A percentile compares a stretch with the other conserved stretches of the same genome.
phyloP scores from a whole-genome alignment of 2,888 invertebrate species.

The Watsonalla cultraria region DNA sequence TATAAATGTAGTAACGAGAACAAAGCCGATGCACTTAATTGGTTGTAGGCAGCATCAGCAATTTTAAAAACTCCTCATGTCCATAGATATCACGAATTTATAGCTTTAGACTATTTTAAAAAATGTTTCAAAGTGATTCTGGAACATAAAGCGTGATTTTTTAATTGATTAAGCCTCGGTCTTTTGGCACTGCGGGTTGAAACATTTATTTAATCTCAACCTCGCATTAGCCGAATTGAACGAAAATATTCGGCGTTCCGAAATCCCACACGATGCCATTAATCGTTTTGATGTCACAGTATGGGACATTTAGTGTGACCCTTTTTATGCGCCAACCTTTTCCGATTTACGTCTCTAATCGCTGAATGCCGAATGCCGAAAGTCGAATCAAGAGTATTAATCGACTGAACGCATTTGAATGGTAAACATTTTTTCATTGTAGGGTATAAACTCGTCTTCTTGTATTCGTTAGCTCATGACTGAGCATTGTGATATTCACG shows the following conservation, averaged over 20 bases:
- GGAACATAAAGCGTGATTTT: not conserved
- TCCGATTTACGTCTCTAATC: slow-evolving; percentile 64
- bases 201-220: slow-evolving; percentile 52
- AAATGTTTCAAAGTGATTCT: too few relatives aligned
- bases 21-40: too few relatives aligned
- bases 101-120: too few relatives aligned
- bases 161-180: not conserved
- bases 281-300: slow-evolving; percentile 76
- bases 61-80: too few relatives aligned
- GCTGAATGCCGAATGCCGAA: slow-evolving; percentile 49
- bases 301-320: slow-evolving; percentile 77
- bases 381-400: slow-evolving; percentile 48
- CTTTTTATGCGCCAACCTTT: slow-evolving; percentile 65
- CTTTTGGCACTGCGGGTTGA: slow-evolving; percentile 37
- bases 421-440: slow-evolving; percentile 38
- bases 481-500: too few relatives aligned
- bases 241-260: slow-evolving; percentile 63
- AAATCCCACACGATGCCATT: slow-evolving; percentile 63
- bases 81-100: too few relatives aligned
- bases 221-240: slow-evolving; percentile 61
- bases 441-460: not conserved
- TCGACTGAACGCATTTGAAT: slow-evolving; percentile 43
- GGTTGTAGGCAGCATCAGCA: too few relatives aligned
- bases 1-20: too few relatives aligned
- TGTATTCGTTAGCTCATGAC: too few relatives aligned